Evolutionary conservation across 2,888 invertebrate genomes (phyloP), one percentile per base, ranked within the genome.

Genomic region (Diloba caeruleocephala): DNA sequence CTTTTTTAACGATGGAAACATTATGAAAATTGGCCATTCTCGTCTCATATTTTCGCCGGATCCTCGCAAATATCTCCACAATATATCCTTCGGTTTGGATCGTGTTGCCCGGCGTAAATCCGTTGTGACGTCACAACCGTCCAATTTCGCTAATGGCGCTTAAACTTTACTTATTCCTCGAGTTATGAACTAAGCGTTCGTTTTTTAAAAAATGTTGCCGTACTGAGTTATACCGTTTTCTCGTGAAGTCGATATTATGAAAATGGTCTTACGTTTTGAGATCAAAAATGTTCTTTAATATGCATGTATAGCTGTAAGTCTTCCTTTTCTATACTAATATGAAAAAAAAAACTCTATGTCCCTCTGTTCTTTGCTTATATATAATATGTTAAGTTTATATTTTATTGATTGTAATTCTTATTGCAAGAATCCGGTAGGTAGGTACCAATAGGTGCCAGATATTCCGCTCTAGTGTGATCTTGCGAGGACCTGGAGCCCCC

Each of bases 131-230:
- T 77, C 75, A 78, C 78, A 75, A 71, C 76, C 75, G 75, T 77
- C 84, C 89, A 89, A 89, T 89, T 82, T 84, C 81, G 69, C 86
- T 90, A 90, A 90, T 89, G 89, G 89, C 76, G 81, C 82, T 85
- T 85, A 81, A 85, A 86, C 77, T 87, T 83, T 82, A 79, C 81
- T 86, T 84, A 84, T 78, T 76, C 76, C 71, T 51, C 65, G 78
- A 85, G 79, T 81, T 88, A 84, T 82, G 81, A 76, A 81, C 73
- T 65, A 53, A 34, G 32, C 38, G 57, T 57, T 65, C 61, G 62
- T 52, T 69, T 68, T 71, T 69, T 69, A 52, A 57, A n/a, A 67
- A 66, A 66, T 57, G 60, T 76, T 73, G 66, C 53, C 57, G 31
- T 69, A 61, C 50, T 41, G 45, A 54, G 62, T 66, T 73, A 65